phyloP scores from a whole-genome alignment of 2,888 invertebrate genomes.

The Microctonus hyperodae region DNA sequence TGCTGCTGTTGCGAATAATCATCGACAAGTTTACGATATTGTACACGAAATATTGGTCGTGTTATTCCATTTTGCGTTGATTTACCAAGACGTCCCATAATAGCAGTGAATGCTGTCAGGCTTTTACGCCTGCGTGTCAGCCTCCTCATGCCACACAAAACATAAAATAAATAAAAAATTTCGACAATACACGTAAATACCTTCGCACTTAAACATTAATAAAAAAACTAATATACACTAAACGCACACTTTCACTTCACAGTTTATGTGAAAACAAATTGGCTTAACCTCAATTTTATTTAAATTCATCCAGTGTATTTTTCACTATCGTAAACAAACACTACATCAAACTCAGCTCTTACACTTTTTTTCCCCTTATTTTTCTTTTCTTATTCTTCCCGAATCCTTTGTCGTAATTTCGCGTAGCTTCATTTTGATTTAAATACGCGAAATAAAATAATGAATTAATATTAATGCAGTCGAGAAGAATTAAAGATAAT shows the following conservation, averaged over 20 bases:
- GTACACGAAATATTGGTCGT: conserved; percentile 66
- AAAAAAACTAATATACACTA: not conserved
- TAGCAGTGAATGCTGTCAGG: conserved; percentile 60
- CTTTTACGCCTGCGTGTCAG: conserved; percentile 60
- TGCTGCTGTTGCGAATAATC: conserved; percentile 62
- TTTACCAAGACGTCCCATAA: conserved; percentile 67
- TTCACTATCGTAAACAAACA: not conserved
- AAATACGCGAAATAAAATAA: not conserved
- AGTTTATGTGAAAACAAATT: not conserved
- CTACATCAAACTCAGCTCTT: not conserved
- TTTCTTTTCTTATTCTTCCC: not conserved
- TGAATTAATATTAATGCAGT: no score
- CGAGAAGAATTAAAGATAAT: not conserved
- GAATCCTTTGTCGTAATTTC: not conserved
- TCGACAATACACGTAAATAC: not conserved
- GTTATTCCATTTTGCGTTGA: conserved; percentile 53
- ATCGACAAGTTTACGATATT: conserved; percentile 69
- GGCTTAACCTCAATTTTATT: not conserved
- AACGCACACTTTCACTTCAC: conserved; percentile 1
- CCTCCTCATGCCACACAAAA: conserved; percentile 56
- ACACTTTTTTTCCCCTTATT: not conserved
- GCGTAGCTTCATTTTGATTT: not conserved
- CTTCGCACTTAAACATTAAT: no score
- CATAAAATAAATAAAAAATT: not conserved
- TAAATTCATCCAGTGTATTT: not conserved